These are phyloP conservation scores for Conger conger DNA, from an alignment of 2,113 vertebrate genomes.

Conservation along the genomic window DNA sequence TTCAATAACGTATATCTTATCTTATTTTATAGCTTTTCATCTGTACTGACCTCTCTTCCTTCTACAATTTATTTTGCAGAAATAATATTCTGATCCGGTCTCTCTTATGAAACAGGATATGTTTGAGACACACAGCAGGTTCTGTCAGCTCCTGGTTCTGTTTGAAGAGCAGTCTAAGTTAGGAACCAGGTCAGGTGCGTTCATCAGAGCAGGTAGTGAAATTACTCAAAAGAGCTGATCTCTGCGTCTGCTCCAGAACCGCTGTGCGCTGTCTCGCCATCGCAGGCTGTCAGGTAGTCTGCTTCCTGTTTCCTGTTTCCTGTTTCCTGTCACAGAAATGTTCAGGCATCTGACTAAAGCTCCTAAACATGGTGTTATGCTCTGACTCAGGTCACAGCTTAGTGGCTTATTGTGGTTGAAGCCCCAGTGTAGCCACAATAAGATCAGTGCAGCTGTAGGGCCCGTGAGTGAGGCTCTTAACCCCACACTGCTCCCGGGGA, in stretches of 20 bases:
- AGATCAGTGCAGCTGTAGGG: too few species aligned
- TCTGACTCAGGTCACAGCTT: too few species aligned
- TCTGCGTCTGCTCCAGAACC: slow-evolving; percentile 65
- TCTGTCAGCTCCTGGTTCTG: not conserved
- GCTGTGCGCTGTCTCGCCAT: slow-evolving; percentile 21
- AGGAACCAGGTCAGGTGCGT: not conserved
- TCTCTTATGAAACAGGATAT: not conserved
- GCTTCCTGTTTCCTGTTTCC: slow-evolving; percentile 60
- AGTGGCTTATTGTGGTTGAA: too few species aligned
- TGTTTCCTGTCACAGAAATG: slow-evolving; percentile 69
- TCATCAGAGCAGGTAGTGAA: slow-evolving; percentile 57
- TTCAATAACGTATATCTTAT: too few species aligned
- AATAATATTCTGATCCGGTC: too few species aligned
- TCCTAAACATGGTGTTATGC: too few species aligned
- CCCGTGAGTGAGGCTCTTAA: too few species aligned
- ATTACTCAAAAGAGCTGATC: slow-evolving; percentile 46
- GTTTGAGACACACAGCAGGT: not conserved
- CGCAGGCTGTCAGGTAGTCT: slow-evolving; percentile 66
- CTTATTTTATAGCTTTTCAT: not conserved
- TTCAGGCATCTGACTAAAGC: slow-evolving; percentile 35
- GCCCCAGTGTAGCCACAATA: too few species aligned
- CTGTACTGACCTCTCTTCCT: not conserved
- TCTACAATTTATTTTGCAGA: not conserved
- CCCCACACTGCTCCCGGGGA: too few species aligned
- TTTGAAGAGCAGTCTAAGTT: not conserved